Percentiles rank a stretch among this genome's conserved stretches.
phyloP scores from a whole-genome alignment of 2,888 invertebrate genomes.

The Andrena chrysosceles region DNA sequence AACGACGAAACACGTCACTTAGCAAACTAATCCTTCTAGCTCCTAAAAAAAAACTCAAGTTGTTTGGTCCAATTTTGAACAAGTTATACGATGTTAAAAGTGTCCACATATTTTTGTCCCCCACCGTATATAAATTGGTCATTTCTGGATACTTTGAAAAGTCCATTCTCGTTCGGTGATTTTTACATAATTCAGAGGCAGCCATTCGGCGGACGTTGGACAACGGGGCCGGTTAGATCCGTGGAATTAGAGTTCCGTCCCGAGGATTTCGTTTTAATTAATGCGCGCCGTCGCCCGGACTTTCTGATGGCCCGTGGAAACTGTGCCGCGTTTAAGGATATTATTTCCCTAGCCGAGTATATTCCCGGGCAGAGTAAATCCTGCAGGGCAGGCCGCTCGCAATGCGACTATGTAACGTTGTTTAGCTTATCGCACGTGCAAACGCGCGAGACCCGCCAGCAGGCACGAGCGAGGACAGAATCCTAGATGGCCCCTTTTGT shows the following conservation, averaged over 20 bases:
- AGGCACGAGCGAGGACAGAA: conserved; percentile 37
- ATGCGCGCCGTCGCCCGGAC: conserved; percentile 29
- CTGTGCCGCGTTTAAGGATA: conserved; percentile 45
- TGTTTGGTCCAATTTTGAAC: too few species aligned
- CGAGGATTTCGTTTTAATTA: conserved; percentile 49
- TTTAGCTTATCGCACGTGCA: conserved; percentile 53
- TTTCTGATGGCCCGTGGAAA: conserved; percentile 19
- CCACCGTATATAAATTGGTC: too few species aligned
- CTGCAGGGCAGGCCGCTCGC: conserved; percentile 32
- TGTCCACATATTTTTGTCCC: too few species aligned
- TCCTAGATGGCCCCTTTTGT: conserved; percentile 20
- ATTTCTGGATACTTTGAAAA: too few species aligned
- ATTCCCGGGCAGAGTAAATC: conserved; percentile 49
- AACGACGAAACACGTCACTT: too few species aligned
- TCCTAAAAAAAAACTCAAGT: too few species aligned
- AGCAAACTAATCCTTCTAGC: too few species aligned
- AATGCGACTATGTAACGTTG: conserved; percentile 29
- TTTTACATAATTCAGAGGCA: neutral
- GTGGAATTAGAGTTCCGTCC: conserved; percentile 9
- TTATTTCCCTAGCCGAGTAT: conserved; percentile 29
- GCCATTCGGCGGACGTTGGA: neutral
- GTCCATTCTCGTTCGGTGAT: too few species aligned
- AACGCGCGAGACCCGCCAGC: conserved; percentile 36
- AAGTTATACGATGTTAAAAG: too few species aligned
- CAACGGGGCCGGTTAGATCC: conserved; percentile 13